Conservation (phyloP, 2,113 vertebrate genomes). For the Chaetops frenatus region DNA sequence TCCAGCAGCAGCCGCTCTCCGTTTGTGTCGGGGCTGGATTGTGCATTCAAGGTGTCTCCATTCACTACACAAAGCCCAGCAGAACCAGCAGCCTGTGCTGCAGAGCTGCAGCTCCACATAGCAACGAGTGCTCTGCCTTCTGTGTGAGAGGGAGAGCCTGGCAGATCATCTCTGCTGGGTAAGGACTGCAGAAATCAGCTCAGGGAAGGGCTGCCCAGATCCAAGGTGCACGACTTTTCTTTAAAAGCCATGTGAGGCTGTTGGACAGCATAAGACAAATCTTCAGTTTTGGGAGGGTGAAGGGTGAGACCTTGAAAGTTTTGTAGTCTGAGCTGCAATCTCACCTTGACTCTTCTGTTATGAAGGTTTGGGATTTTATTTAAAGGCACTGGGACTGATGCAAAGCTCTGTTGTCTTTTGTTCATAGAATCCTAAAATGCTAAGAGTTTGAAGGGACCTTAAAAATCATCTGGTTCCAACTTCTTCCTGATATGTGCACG, state of each 20-base stretch:
- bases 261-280: neutral
- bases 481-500: neutral
- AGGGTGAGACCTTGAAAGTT: neutral
- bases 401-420: neutral
- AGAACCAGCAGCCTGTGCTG: neutral
- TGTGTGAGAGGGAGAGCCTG: neutral
- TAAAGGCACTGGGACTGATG: neutral
- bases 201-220: neutral
- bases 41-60: neutral
- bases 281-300: neutral
- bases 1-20: neutral
- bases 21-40: fast-evolving
- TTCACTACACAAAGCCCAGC: neutral
- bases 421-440: neutral
- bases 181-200: neutral
- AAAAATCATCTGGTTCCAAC: neutral
- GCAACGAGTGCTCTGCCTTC: neutral
- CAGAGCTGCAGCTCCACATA: neutral
- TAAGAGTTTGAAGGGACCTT: neutral
- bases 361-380: neutral
- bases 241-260: neutral
- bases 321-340: neutral
- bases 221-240: neutral
- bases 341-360: neutral
- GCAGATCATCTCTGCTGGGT: neutral